Evolutionary conservation across 2,113 vertebrate species (phyloP), one percentile per base, ranked within the genome.

Genomic region (Reinhardtius hippoglossoides): DNA sequence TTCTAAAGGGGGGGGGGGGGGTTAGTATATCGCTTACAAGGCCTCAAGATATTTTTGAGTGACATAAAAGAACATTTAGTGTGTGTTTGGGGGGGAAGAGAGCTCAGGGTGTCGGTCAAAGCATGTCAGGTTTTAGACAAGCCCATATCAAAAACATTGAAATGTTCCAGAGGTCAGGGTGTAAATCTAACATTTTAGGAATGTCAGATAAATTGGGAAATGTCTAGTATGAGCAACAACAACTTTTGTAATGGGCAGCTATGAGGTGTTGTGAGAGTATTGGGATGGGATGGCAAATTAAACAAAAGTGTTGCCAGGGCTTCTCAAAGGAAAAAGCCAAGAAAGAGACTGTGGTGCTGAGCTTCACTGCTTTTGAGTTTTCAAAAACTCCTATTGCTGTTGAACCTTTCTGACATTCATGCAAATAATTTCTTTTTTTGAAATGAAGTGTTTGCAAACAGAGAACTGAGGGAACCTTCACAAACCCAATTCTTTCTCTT

Each of bases 401-500:
- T 26, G 12, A 4, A 50, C 5, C 61, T 48, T 26, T 7, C 2
- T 27, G 52, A 15, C 5, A 9, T 20, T 63, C 42, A 27, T 15
- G 55, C 27, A 31, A 31, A 67, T 48, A 0, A 75, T 75, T 40
- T 52, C 26, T 55, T 55, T 31, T 3, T 10, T 3, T 10, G 56
- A 15, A 15, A 71, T 27, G 1, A 67, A 18, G 0, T 37, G 14
- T 15, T 16, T 70, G 44, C 31, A 57, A 71, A 26, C 23, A 23
- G 2, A 55, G 55, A 31, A 31, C 26, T 50, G 68, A 71, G 20
- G 18, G 62, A 52, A 69, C 16, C n/a, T 21, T 18, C 62, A 77
- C 50, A 72, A 82, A 56, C 54, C 40, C 12, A 62, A 78, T 84
- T 71, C 71, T 66, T 74, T 58, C 27, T 67, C 54, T 67, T 80